Evolutionary conservation across 2,888 invertebrate genomes (phyloP).

Genomic region (Perithous albicinctus): DNA sequence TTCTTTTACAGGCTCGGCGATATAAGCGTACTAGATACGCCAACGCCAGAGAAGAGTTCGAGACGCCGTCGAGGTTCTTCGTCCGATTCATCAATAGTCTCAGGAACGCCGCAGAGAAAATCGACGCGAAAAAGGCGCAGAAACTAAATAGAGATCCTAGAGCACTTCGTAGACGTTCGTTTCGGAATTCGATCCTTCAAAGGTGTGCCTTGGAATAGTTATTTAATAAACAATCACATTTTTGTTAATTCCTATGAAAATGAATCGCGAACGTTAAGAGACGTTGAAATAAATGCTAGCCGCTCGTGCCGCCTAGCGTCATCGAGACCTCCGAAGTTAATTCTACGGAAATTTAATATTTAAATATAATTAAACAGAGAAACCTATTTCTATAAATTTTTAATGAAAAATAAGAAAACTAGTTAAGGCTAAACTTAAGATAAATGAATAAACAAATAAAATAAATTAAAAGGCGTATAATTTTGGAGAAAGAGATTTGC

Average conservation of each 20-base stretch:
- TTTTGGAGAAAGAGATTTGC: not conserved
- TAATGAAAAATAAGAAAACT: not conserved
- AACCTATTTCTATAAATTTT: constrained; percentile 8
- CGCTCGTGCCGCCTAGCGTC: not conserved
- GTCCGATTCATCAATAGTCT: not conserved
- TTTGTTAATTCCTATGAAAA: not conserved
- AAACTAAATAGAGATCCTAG: not conserved
- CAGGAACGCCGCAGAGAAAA: not conserved
- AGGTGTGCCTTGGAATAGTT: not conserved
- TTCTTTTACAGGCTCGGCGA: not conserved
- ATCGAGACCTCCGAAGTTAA: not conserved
- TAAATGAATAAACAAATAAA: not conserved
- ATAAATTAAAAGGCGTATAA: not conserved
- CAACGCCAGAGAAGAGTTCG: constrained; percentile 1
- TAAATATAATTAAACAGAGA: not conserved
- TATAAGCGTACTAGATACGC: not conserved
- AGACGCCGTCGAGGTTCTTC: constrained; percentile 10
- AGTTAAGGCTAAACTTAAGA: not conserved
- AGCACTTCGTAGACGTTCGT: not conserved
- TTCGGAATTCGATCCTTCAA: not conserved
- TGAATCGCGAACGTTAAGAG: not conserved
- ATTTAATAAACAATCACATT: not conserved
- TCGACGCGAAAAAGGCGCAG: not conserved
- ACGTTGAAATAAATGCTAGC: not conserved
- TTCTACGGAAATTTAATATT: not conserved